Evolutionary conservation across 2,113 vertebrate species (phyloP), one percentile per base, ranked within the genome.

Genomic region (Rostratula benghalensis): DNA sequence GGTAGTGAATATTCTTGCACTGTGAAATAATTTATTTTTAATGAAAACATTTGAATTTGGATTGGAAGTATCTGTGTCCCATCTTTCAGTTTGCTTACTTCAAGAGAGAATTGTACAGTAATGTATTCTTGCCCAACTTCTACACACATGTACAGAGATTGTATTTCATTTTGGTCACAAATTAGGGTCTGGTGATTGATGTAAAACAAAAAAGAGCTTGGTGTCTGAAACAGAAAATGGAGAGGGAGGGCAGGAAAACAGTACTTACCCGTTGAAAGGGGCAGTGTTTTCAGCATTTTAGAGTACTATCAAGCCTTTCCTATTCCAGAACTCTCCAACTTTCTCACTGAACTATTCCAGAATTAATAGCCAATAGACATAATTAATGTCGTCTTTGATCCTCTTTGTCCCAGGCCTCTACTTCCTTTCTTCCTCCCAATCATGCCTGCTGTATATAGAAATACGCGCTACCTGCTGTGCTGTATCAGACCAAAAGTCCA

Each of bases 1-100:
- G 98, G 98, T 98, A 98, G 31, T 88, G 84, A 73, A 70, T 39
- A 25, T 68, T 93, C 27, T 83, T 64, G 21, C 30, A 48, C 45
- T 71, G 30, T 74, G 30, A 89, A 83, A 74, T 76, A 45, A 67
- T 19, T 56, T 61, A 9, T 67, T 74, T 63, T 56, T 37, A 45
- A 89, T n/a, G 1, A 43, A 27, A 56, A 21, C 5, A 3, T 53
- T 74, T 22, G 70, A 17, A 37, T 54, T 69, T 64, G 16, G 1
- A 7, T 76, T 57, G 48, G 35, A 57, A n/a, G 15, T 39, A 65
- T 54, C 14, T 39, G 8, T 83, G 45, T 13, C 69, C 33, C 0
- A 0, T 60, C 14, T 73, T 56, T 24, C 33, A 13, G 12, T 81
- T 91, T 31, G 39, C 39, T 56, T 14, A 28, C 33, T 61, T 94